Conservation (phyloP, 2,113 vertebrate genomes). For the Hassar affinis region DNA sequence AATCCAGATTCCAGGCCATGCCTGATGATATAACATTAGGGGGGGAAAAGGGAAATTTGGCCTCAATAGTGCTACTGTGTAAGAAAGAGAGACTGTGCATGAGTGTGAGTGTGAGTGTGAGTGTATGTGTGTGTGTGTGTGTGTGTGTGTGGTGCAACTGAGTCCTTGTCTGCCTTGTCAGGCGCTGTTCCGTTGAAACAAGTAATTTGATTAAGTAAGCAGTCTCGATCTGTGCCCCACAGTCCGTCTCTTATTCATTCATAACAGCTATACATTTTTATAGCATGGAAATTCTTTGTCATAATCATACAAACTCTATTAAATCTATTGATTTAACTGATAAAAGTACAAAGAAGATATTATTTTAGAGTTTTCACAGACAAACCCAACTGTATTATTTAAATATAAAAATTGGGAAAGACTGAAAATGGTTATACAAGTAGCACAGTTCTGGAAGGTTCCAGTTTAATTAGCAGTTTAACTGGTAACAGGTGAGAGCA, state of each 20-base stretch:
- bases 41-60: conserved; percentile 21
- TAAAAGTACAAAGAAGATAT: too few relatives aligned
- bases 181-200: conserved; percentile 66
- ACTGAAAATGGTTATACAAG: too few relatives aligned
- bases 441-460: too few relatives aligned
- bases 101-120: conserved; percentile 1
- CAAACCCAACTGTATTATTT: too few relatives aligned
- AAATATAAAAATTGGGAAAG: too few relatives aligned
- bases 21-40: conserved; percentile 67
- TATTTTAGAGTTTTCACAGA: too few relatives aligned
- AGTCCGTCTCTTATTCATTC: conserved; percentile 39
- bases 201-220: conserved; percentile 71
- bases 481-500: too few relatives aligned
- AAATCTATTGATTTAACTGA: too few relatives aligned
- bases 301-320: too few relatives aligned
- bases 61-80: conserved; percentile 71
- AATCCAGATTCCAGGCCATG: conserved; percentile 65
- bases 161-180: conserved; percentile 61
- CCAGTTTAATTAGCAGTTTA: too few relatives aligned
- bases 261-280: conserved; percentile 13
- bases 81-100: conserved; percentile 25
- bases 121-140: not conserved
- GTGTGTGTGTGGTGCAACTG: conserved; percentile 65
- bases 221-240: conserved; percentile 51
- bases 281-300: not conserved